phyloP scores from a whole-genome alignment of 2,797 vertebrate genomes.

The Tauraco hartlaubi region DNA sequence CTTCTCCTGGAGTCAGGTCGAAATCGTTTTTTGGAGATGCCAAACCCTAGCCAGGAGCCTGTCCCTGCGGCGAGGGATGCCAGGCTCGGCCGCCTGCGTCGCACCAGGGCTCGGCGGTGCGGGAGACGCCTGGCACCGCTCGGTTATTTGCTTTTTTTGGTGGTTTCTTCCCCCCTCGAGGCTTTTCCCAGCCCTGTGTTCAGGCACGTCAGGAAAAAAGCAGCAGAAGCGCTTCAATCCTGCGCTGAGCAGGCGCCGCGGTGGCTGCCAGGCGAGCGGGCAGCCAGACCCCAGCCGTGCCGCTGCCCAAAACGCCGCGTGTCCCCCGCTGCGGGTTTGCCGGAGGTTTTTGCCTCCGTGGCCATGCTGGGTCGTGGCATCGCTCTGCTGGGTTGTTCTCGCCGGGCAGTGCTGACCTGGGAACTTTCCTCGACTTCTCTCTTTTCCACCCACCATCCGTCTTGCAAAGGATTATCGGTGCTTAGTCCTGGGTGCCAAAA shows the following conservation, averaged over 20 bases:
- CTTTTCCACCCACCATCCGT: neutral
- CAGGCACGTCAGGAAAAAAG: neutral
- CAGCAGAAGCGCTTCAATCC: neutral
- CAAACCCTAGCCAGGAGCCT: neutral
- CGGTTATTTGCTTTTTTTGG: neutral
- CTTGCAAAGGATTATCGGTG: accelerated
- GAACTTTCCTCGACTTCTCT: neutral
- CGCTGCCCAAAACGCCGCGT: neutral
- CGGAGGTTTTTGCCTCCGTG: neutral
- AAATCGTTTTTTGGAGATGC: neutral
- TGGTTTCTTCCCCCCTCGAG: neutral
- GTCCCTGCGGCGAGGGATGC: neutral
- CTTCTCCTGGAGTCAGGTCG: neutral
- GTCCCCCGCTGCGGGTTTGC: accelerated
- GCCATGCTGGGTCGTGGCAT: accelerated
- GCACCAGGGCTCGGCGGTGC: neutral
- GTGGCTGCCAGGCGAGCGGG: neutral
- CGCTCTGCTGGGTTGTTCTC: neutral
- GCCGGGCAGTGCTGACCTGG: accelerated
- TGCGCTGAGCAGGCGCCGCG: accelerated
- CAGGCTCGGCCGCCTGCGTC: neutral
- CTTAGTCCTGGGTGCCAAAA: neutral
- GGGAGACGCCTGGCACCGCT: neutral
- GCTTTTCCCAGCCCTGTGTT: neutral
- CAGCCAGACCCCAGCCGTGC: accelerated